Evolutionary conservation across 2,797 vertebrate species (phyloP).

Genomic region (Peromyscus aztecus): DNA sequence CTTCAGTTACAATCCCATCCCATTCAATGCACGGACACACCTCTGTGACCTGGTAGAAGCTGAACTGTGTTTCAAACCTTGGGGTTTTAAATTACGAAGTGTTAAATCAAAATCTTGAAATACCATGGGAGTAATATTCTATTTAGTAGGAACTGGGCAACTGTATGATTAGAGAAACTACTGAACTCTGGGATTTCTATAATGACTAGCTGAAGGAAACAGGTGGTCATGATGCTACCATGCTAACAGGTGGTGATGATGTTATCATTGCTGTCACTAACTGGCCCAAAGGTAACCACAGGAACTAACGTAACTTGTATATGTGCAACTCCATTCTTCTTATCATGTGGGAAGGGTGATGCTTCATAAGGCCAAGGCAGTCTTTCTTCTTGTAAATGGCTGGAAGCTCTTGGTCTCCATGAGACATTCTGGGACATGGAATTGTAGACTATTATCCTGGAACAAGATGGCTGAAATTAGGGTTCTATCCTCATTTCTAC

Average conservation of each 20-base stretch:
- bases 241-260: background rate
- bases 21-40: background rate
- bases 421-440: too few relatives aligned
- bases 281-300: background rate
- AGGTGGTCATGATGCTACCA: background rate
- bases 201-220: conserved; percentile 7
- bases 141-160: background rate
- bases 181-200: conserved; percentile 6
- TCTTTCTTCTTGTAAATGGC: conserved; percentile 4
- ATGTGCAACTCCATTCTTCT: background rate
- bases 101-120: conserved; percentile 52
- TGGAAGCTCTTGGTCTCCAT: background rate
- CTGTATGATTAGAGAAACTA: conserved; percentile 15
- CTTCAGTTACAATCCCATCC: background rate
- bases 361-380: background rate
- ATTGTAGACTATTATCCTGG: background rate
- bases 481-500: background rate
- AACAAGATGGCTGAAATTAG: background rate
- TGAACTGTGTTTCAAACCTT: background rate
- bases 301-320: background rate
- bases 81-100: background rate
- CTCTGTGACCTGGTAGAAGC: background rate
- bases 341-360: background rate
- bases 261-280: background rate
- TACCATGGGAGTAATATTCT: conserved; percentile 8